A percentile compares a stretch with the other conserved stretches of the same genome.
Conservation (phyloP, 2,888 invertebrate species). For the Auanema freiburgensis region DNA sequence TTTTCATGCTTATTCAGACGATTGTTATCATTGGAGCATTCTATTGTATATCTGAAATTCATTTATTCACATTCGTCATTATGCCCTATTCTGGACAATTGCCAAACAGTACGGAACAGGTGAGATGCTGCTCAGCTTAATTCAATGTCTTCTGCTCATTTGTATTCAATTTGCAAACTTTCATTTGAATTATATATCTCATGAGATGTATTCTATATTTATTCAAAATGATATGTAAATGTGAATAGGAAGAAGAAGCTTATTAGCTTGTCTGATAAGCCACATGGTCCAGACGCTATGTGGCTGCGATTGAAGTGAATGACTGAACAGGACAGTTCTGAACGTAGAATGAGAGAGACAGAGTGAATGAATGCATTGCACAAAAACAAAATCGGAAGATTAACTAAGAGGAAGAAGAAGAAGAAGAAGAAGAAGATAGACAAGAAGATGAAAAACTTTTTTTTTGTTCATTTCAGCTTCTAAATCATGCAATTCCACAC, state of each 20-base stretch:
- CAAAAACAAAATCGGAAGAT: too few relatives aligned
- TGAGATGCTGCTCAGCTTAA: constrained; percentile 6
- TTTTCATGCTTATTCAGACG: constrained; percentile 28
- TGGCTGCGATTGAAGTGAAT: too few relatives aligned
- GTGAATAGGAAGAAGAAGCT: too few relatives aligned
- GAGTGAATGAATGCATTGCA: too few relatives aligned
- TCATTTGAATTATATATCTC: not conserved
- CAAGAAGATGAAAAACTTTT: too few relatives aligned
- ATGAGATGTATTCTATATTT: too few relatives aligned
- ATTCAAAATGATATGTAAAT: too few relatives aligned
- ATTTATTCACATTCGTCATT: constrained; percentile 49
- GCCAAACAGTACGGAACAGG: constrained; percentile 52
- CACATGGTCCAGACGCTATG: too few relatives aligned
- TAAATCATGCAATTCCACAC: constrained; percentile 61
- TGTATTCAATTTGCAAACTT: not conserved
- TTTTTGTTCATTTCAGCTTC: constrained; percentile 24
- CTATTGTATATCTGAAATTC: constrained; percentile 48
- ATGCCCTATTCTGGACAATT: constrained; percentile 43
- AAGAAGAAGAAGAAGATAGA: not conserved
- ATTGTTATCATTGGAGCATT: constrained; percentile 38
- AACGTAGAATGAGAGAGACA: too few relatives aligned
- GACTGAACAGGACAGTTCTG: too few relatives aligned
- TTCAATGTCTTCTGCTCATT: not conserved
- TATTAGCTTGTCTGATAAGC: too few relatives aligned
- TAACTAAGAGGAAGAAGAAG: too few relatives aligned